Base-by-base conservation (phyloP, 2,113 vertebrate genomes). In the Serilophus lunatus region DNA sequence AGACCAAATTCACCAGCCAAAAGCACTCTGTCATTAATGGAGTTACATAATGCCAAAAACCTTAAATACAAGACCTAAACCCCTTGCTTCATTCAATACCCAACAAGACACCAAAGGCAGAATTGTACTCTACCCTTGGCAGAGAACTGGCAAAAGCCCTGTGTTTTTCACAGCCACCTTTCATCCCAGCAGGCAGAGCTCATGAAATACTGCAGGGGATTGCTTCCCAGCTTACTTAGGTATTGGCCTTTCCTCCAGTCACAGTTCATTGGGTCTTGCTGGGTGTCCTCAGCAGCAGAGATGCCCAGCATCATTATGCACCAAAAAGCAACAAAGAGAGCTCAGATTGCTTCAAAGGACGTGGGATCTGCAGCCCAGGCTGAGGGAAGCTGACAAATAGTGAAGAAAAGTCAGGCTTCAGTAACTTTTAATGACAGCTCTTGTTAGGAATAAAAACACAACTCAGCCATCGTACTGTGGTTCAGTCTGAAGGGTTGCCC, bases 401-500 rank as follows among this genome's bases (percentile, higher is more conserved):
- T 49, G 86, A 98, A 95, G 96, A 97, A 97, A 98, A 97, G 97
- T 97, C 95, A 98, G 98, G 98, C 98, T 98, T 97, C 97, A 98
- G 97, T 98, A 98, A 98, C 97, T 97, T 98, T 98, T 98, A 98
- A 98, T 98, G 98, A 98, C 97, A 97, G 97, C 96, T 97, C 97
- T 95, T 76, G 97, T 99, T 98, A 98, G 97, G 98, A 98, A 98
- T 99, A 98, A 97, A 98, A 98, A 97, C 98, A 97, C 98, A 98
- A 93, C 93, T 94, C 95, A 92, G 97, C 96, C 90, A 44, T 97
- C 83, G 45, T 75, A 88, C 97, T 98, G 98, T 95, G 98, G 97
- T 93, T 95, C 95, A 90, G 93, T 98, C 82, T 96, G 97, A 97
- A 95, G 92, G 95, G 81, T 60, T 85, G 50, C 68, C 95, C 95